Evolutionary conservation across 2,113 vertebrate genomes (phyloP), one percentile per base, ranked within the genome.

Genomic region (Fukomys damarensis): DNA sequence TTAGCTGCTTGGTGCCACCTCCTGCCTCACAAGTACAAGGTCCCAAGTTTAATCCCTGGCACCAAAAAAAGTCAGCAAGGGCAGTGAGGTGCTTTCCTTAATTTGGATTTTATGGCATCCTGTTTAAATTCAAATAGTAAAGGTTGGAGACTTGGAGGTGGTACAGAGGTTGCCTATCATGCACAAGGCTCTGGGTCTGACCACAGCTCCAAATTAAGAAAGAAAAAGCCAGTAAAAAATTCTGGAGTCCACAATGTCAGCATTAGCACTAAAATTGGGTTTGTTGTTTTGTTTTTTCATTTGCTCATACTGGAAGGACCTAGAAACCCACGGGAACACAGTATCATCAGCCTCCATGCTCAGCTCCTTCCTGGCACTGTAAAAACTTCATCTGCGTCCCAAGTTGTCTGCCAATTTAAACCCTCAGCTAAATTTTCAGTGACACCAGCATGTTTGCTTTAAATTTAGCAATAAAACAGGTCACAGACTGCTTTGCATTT

Each of bases 361-460:
- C 61, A 28, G 52, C 22, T 54, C 49, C 83, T 49, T 59, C 63
- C 32, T 61, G n/a, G 49, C 38, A 28, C 5, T 46, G 0, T 30
- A 63, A 46, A 72, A 41, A 22, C 82, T 76, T 41, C 17, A 38
- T 82, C 61, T 66, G 88, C 43, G 46, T 41, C 76, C 63, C n/a
- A 56, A 63, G 38, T 41, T 28, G 22, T 80, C 88, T 83, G 49
- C 59, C 93, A n/a, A 2, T 65, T 92, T 90, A 65, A 85, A 63
- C 56, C 65, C 58, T 22, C 26, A 49, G 54, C 91, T 89, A 66
- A 54, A 54, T 89, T 94, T 79, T 82, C 81, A 65, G 19, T 41
- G 28, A 16, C 41, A 85, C 70, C 59, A 86, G 54, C 83, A 32
- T 3, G 14, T 74, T 91, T 88, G 30, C 84, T 97, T 97, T 90